Evolutionary conservation across 2,113 vertebrate genomes (phyloP), one percentile per base, ranked within the genome.

Genomic region (Cryptotis parvus): DNA sequence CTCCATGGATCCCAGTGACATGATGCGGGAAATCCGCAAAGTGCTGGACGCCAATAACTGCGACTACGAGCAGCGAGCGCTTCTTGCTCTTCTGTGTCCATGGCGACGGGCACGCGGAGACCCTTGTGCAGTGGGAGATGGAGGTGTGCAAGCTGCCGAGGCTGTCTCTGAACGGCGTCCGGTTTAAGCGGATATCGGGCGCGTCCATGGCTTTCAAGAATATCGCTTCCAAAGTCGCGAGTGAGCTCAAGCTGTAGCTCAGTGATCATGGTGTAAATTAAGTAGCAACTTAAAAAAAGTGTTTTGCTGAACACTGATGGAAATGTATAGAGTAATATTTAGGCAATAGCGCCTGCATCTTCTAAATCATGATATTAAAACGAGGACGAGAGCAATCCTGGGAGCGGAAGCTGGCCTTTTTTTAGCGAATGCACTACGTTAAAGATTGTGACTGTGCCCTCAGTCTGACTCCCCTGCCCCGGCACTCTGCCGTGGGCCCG

Each of bases 201-300:
- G 99, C 99, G 95, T 99, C 99, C 96, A 99, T 99, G 97, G 99
- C 99, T 98, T 99, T 99, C 98, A 99, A 99, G 97, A 99, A 99
- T 98, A 99, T 99, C 98, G 99, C 99, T 98, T 99, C 99, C 98
- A 99, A 99, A 99, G 99, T 99, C 97, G 98, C 99, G 99, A 99
- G 99, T 96, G 99, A 99, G 97, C 98, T 99, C 98, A 99, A 99
- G 98, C 98, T 99, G 99, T 99, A 99, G 98, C 97, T 94, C 98
- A 98, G 98, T 98, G 98, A 98, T 98, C 98, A 98, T 97, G 98
- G 98, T 99, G 98, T 99, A 99, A 99, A 99, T 99, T 99, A 98
- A 97, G 98, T 99, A 99, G 98, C 99, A 98, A 97, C 98, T 98
- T 98, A 96, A 98, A n/a, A n/a, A n/a, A n/a, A 98, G 98, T 98